Evolutionary conservation across 1,140 invertebrate species (phyloP), one percentile per base, ranked within the genome.

Genomic region (Nephotettix cincticeps): DNA sequence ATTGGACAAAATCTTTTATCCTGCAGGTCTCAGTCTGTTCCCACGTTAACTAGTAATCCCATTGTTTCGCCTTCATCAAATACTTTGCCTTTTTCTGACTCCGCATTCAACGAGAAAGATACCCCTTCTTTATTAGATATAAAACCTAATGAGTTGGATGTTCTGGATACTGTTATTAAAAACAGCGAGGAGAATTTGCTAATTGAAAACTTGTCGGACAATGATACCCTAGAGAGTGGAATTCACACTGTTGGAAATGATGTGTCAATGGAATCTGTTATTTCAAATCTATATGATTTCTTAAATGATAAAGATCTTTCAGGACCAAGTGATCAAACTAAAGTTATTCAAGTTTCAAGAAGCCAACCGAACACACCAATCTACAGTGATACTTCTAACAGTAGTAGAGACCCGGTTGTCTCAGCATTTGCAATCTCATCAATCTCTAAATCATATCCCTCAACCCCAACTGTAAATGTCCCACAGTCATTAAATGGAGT

Each of bases 391-490:
- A 45, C 9, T 67, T 40, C 32, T 19, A 67, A 43, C 40, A 67
- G 40, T 23, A 67, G 64, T 27, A 27, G 32, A 45, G 64, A 67
- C 45, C 64, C 64, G 6, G 27, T 67, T 25, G 64, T 67, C 27
- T 67, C 64, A 29, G 64, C 64, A 67, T 45, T 67, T 27, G 25
- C 64, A 1, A 13, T 43, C 1, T n/a, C 21, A 27, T 28, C 64
- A 17, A 19, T n/a, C 1, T 67, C 64, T 1, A 40, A 43, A 21
- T 67, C 64, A 21, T 67, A 67, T 67, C 64, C 21, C 81, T 78
- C 40, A 80, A 82, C 32, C 84, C 83, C 1, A 14, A 61, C 14
- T 27, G n/a, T n/a, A 3, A n/a, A n/a, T 51, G 6, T 6, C n/a
- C 6, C 17, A 6, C 11, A 14, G 25, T 61, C 21, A 6, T 21